Percentiles rank a stretch among this genome's conserved stretches.
Evolutionary conservation across 2,888 invertebrate species (phyloP).

Genomic region (Mythimna loreyi): DNA sequence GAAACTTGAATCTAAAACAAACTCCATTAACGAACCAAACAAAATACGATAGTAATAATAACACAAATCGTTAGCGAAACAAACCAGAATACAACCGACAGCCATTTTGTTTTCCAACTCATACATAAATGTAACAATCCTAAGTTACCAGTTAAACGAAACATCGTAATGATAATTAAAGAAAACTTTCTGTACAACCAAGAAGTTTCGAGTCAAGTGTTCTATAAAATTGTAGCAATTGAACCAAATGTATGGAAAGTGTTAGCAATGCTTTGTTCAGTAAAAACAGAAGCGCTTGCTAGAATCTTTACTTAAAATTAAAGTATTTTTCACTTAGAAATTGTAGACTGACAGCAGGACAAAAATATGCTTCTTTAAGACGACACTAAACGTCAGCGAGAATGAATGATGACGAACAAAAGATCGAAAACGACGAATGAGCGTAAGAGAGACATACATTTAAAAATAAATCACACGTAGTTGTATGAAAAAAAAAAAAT

Average conservation of each 20-base stretch:
- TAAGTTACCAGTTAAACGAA: conserved; percentile 45
- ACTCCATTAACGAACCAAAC: neutral
- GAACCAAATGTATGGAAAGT: conserved; percentile 46
- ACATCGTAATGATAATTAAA: conserved; percentile 59
- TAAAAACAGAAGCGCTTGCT: conserved; percentile 23
- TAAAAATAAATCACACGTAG: too few relatives aligned
- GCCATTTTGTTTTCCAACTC: conserved; percentile 36
- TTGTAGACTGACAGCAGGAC: too few relatives aligned
- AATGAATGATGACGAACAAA: too few relatives aligned
- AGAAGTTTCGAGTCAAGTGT: conserved; percentile 42
- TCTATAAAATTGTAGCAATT: conserved; percentile 64
- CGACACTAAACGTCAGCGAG: too few relatives aligned
- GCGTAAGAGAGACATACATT: too few relatives aligned
- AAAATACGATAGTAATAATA: neutral
- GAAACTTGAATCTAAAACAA: too few relatives aligned
- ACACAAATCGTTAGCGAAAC: conserved; percentile 29
- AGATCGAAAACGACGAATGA: too few relatives aligned
- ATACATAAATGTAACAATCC: conserved; percentile 48
- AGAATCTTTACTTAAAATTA: too few relatives aligned
- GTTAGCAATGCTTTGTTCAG: conserved; percentile 36
- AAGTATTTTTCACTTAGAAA: too few relatives aligned
- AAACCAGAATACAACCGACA: conserved; percentile 7
- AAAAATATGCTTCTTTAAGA: too few relatives aligned
- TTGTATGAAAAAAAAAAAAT: too few relatives aligned
- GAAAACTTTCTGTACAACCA: conserved; percentile 40